A percentile compares a stretch with the other conserved stretches of the same genome.
Evolutionary conservation across 1,140 invertebrate genomes (phyloP).

Genomic region (Eufriesea mexicana): DNA sequence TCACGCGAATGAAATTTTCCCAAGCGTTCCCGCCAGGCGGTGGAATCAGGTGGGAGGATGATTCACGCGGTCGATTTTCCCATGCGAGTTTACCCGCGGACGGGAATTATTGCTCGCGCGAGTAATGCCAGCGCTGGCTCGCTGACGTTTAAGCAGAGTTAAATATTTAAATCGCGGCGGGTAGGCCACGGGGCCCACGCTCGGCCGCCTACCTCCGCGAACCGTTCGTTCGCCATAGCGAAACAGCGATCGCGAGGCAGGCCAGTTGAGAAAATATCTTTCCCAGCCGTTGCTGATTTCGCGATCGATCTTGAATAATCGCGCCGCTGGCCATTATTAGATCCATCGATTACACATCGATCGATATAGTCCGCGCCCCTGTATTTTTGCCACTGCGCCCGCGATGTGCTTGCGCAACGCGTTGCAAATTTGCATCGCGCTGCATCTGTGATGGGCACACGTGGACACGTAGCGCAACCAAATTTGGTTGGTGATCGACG

Average conservation of each 20-base stretch:
- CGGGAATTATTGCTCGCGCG: conserved; percentile 55
- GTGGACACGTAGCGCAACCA: neutral
- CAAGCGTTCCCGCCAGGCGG: neutral
- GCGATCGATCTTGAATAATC: conserved; percentile 55
- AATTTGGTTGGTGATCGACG: neutral
- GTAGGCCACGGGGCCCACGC: conserved; percentile 49
- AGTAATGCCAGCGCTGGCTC: conserved; percentile 52
- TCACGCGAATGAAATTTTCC: neutral
- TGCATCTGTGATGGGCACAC: neutral
- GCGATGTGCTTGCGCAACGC: conserved; percentile 27
- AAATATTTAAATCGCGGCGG: conserved; percentile 61
- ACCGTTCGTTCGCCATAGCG: neutral
- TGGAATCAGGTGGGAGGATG: conserved; percentile 22
- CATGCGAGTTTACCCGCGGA: conserved; percentile 49
- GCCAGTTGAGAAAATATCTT: conserved; percentile 28
- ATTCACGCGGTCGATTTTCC: conserved; percentile 58
- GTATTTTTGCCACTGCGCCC: conserved; percentile 19
- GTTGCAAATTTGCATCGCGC: conserved; percentile 35
- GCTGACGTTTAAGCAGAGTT: conserved; percentile 57
- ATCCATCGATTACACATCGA: conserved; percentile 49
- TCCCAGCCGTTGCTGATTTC: conserved; percentile 34
- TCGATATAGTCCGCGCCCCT: conserved; percentile 21
- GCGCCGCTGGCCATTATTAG: conserved; percentile 36
- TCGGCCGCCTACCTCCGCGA: conserved; percentile 19
- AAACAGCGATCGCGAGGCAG: too few relatives aligned